Conservation (phyloP, 2,113 vertebrate genomes). For the Zosterops pallidus region DNA sequence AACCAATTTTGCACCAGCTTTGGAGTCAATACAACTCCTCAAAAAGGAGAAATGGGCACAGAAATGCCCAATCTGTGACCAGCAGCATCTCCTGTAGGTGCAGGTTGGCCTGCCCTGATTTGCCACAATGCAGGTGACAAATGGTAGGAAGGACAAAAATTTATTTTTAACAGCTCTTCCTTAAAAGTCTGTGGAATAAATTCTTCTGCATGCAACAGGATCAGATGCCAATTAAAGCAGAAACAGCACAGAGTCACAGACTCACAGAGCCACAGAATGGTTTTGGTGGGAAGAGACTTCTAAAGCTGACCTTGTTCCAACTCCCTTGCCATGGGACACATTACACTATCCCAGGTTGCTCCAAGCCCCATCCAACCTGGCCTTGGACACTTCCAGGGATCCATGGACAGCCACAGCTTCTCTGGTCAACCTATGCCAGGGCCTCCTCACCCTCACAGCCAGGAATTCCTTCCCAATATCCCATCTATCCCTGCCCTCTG, state of each 20-base stretch:
- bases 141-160: background rate
- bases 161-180: background rate
- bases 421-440: rapidly evolving
- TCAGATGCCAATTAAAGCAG: background rate
- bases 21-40: background rate
- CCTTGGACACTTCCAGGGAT: background rate
- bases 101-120: background rate
- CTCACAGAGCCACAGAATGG: background rate
- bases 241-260: background rate
- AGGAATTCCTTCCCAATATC: background rate
- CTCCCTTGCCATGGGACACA: background rate
- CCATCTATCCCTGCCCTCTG: background rate
- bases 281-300: background rate
- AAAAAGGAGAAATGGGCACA: background rate
- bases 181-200: background rate
- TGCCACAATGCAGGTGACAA: background rate
- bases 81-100: background rate
- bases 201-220: background rate
- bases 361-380: rapidly evolving
- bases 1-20: rapidly evolving
- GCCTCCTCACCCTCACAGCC: rapidly evolving
- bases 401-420: background rate
- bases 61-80: background rate
- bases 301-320: background rate
- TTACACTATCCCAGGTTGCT: rapidly evolving